Conservation (phyloP, 2,797 vertebrate species). For the Darevskia nairensis region DNA sequence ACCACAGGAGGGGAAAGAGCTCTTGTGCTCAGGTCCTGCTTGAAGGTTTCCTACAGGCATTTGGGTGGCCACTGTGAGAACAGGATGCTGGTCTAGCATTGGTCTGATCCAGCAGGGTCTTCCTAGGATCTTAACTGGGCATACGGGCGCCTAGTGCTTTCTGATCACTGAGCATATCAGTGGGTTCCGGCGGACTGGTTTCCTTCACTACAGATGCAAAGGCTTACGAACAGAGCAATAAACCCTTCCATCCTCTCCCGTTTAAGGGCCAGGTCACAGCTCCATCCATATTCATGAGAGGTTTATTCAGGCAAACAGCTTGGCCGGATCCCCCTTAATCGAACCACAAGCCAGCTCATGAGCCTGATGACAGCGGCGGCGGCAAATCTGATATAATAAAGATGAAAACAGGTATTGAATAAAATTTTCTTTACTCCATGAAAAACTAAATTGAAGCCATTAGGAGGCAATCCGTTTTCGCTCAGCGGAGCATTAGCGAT, state of each 20-base stretch:
- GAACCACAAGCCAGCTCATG: slow-evolving; percentile 30
- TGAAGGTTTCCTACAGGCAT: too few relatives aligned
- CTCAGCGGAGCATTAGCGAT: slow-evolving; percentile 61
- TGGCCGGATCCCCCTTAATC: slow-evolving; percentile 36
- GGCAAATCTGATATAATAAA: slow-evolving; percentile 50
- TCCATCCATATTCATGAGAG: slow-evolving; percentile 43
- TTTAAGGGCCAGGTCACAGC: slow-evolving; percentile 23
- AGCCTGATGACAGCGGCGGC: slow-evolving; percentile 26
- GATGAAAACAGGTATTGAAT: slow-evolving; percentile 66
- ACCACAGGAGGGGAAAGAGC: too few relatives aligned
- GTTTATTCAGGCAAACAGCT: neutral
- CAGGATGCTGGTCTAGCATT: too few relatives aligned
- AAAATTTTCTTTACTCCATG: slow-evolving; percentile 60
- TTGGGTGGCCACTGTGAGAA: too few relatives aligned
- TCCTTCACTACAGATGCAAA: neutral
- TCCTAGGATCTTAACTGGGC: too few relatives aligned
- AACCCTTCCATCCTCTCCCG: neutral
- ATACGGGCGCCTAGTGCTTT: too few relatives aligned
- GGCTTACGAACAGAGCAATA: neutral
- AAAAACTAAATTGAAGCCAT: slow-evolving; percentile 73
- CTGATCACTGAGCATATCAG: too few relatives aligned
- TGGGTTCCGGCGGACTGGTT: neutral
- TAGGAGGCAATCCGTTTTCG: slow-evolving; percentile 64
- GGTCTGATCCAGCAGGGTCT: too few relatives aligned
- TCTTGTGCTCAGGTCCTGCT: too few relatives aligned